These are phyloP conservation scores for Marmota flaviventris DNA, from an alignment of 2,113 vertebrate genomes.

Conservation along the genomic window DNA sequence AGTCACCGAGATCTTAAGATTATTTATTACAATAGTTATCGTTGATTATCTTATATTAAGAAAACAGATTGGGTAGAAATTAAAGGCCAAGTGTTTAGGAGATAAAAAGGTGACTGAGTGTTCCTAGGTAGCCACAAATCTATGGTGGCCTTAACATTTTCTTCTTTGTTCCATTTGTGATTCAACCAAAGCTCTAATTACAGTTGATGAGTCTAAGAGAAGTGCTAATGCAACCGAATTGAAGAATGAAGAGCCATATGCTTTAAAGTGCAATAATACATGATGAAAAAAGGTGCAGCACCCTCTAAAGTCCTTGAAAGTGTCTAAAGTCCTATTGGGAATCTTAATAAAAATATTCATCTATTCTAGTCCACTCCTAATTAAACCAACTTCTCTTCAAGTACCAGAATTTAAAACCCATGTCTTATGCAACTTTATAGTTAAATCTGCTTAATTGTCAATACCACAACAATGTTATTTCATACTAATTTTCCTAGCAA, in stretches of 20 bases:
- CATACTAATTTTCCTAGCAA: conserved; percentile 30
- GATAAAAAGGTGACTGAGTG: not conserved
- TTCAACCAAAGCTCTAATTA: conserved; percentile 50
- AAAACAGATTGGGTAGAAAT: conserved; percentile 46
- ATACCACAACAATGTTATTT: not conserved
- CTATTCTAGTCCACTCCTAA: conserved; percentile 31
- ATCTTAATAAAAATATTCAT: conserved; percentile 12
- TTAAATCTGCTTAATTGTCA: conserved; percentile 40
- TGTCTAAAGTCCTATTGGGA: conserved; percentile 50
- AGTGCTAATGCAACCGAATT: not conserved
- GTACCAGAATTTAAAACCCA: conserved; percentile 40
- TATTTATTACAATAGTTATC: conserved; percentile 18
- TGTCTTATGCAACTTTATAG: not conserved
- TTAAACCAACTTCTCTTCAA: conserved; percentile 62
- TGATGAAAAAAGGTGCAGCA: not conserved
- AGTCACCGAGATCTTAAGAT: conserved; percentile 11
- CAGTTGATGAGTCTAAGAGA: conserved; percentile 35
- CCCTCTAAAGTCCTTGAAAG: conserved; percentile 53
- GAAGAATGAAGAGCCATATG: conserved; percentile 32
- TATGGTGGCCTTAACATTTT: conserved; percentile 42
- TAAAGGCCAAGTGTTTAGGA: conserved; percentile 15
- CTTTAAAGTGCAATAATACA: conserved; percentile 53
- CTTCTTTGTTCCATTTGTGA: conserved; percentile 35
- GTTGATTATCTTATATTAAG: conserved; percentile 1
- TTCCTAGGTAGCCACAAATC: not conserved